Base-by-base conservation (phyloP, 2,113 vertebrate genomes). In the Spermophilus dauricus region DNA sequence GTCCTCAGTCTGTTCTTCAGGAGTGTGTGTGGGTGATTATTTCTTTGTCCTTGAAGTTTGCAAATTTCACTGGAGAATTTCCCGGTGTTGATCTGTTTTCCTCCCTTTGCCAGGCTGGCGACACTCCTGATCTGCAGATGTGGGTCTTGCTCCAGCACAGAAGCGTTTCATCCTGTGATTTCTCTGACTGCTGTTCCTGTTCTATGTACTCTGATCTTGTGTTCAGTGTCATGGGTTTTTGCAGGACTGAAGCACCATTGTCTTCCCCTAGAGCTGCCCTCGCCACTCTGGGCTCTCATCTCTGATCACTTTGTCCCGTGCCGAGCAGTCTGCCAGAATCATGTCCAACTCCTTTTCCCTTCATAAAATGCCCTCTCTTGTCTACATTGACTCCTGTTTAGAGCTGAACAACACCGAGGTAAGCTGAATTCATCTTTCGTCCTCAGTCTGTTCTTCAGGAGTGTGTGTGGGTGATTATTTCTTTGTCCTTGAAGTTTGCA, bases 401-500 rank as follows among this genome's bases (percentile, higher is more conserved):
- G 42, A 6, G 48, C 77, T 67, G 16, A 16, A 42, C 7, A 32
- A 73, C 37, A 14, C 8, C 0, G 3, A 32, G 9, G 30, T 53
- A 48, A 65, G 17, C 48, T 73, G 20, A 14, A 24, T 39, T 82
- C 48, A 73, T 51, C 72, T 86, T 89, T 53, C 48, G 28, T 73
- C 8, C 5, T 42, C 17, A 22, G 37, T 24, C 78, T n/a, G 28
- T 58, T 88, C 56, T 90, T 81, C 95, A 53, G n/a, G 45, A 91
- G 8, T 63, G n/a, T 58, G 32, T 0, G 0, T 26, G 1, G 8
- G 17, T 14, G 69, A 56, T 51, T 51, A 24, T 86, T 58, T 56
- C 76, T 89, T 95, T 76, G n/a, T 65, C 88, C 86, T 76, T 92
- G 34, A 84, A 84, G 84, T 91, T 84, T 17, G 39, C 65, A 87